Conservation (phyloP, 2,888 invertebrate genomes). For the Callyntrura sp. region DNA sequence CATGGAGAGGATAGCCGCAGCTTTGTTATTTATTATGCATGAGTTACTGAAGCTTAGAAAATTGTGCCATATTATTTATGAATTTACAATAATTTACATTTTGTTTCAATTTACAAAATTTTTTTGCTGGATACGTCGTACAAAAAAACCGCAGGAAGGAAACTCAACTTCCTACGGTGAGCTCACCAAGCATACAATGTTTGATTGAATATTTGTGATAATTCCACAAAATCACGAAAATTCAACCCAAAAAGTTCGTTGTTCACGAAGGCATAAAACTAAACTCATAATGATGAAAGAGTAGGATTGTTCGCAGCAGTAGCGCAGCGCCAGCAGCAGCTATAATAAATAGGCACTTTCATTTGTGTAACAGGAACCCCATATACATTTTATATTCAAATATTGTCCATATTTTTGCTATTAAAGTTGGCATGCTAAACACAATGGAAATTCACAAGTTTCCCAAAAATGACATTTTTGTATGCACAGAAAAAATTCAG, state of each 20-base stretch:
- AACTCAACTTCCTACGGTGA: conserved; percentile 20
- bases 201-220: conserved; percentile 49
- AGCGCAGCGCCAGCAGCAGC: background rate
- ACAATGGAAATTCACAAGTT: conserved; percentile 56
- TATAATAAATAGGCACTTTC: background rate
- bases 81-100: conserved; percentile 16
- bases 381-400: background rate
- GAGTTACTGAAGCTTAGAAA: conserved; percentile 29
- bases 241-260: conserved; percentile 12
- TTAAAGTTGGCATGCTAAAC: no score
- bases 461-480: conserved; percentile 25
- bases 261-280: conserved; percentile 22
- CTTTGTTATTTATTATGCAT: conserved; percentile 34
- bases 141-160: conserved; percentile 42
- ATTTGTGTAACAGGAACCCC: background rate
- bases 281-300: background rate
- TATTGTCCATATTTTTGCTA: conserved; percentile 17
- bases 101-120: background rate
- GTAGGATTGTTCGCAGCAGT: no score
- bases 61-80: conserved; percentile 33
- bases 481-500: background rate
- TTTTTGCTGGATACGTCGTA: background rate
- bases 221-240: conserved; percentile 63
- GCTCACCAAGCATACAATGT: background rate
- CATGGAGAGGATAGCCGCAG: background rate